Base-by-base conservation (phyloP, 92 coral and sea anemone species). In the Desmophyllum pertusum region DNA sequence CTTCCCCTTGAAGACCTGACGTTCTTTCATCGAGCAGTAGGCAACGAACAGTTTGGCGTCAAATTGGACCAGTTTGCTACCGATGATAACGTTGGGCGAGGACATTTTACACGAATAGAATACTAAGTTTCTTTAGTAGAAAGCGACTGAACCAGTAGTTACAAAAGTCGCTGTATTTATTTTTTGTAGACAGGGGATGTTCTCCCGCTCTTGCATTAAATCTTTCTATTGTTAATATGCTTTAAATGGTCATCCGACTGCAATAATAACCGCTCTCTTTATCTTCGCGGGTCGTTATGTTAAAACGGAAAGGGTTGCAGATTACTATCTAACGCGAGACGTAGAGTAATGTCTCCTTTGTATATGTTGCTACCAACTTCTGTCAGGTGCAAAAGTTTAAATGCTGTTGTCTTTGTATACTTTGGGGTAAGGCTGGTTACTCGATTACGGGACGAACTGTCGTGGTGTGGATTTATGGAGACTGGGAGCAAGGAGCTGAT, bases 31-130 rank as follows among this genome's bases (percentile, higher is more conserved):
- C 90, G 98, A 65, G 93, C 92, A 42, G 77, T 92, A 3, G 48
- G 66, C 33, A 87, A 77, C 43, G 98, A 94, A 83, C 91, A 92
- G 80, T 91, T 94, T 77, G 98, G 98, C 66, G 89, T 91, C 57
- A 90, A 94, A 89, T 94, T 31, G 98, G 95, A 25, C 98, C 95
- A 53, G 98, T 90, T 21, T 94, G 98, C 64, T 94, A 92, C 89
- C 84, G 71, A 35, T 82, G 62, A 82, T 82, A 10, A 43, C 8
- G 23, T 41, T 39, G 61, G 15, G 40, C 77, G 27, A 37, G 53
- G 79, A 70, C 57, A 45, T 61, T 52, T 31, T 8, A 23, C 55
- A 10, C 0, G 2, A 53, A 30, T 57, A 19, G 52, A 51, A 17
- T 43, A 52, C 77, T 37, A 37, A 52, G 38, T 53, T 38, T 70